Evolutionary conservation across 2,113 vertebrate species (phyloP).

Genomic region (Hippoglossus stenolepis): DNA sequence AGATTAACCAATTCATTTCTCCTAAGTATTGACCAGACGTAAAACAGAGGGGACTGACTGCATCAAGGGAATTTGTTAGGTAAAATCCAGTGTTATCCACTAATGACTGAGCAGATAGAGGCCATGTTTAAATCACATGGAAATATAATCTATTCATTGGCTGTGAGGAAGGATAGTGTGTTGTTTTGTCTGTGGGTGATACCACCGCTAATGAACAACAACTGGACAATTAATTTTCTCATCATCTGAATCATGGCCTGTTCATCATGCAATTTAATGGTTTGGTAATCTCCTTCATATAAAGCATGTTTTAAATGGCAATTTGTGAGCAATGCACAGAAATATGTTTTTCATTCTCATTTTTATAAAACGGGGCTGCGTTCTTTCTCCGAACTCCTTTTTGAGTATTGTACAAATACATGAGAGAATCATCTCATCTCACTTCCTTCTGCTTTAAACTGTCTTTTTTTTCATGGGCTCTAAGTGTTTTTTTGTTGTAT

Average conservation of each 20-base stretch:
- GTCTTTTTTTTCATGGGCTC: slow-evolving; percentile 23
- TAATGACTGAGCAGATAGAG: background rate
- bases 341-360: background rate
- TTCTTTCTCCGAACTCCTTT: slow-evolving; percentile 17
- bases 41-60: background rate
- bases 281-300: too few species aligned
- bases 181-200: slow-evolving; percentile 4
- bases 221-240: slow-evolving; percentile 1
- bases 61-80: background rate
- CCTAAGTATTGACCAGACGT: background rate
- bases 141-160: slow-evolving; percentile 4
- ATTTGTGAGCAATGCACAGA: background rate
- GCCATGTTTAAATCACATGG: background rate
- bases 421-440: slow-evolving; percentile 32
- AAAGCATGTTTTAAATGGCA: slow-evolving; percentile 4
- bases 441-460: slow-evolving; percentile 26
- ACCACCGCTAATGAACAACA: slow-evolving; percentile 23
- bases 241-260: background rate
- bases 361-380: background rate
- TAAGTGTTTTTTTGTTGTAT: slow-evolving; percentile 32
- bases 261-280: too few species aligned
- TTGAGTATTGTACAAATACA: slow-evolving; percentile 26
- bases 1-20: background rate
- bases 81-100: background rate
- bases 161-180: background rate